These are phyloP conservation scores for Macrochelys suwanniensis DNA, from an alignment of 2,797 vertebrate genomes.

Conservation along the genomic window DNA sequence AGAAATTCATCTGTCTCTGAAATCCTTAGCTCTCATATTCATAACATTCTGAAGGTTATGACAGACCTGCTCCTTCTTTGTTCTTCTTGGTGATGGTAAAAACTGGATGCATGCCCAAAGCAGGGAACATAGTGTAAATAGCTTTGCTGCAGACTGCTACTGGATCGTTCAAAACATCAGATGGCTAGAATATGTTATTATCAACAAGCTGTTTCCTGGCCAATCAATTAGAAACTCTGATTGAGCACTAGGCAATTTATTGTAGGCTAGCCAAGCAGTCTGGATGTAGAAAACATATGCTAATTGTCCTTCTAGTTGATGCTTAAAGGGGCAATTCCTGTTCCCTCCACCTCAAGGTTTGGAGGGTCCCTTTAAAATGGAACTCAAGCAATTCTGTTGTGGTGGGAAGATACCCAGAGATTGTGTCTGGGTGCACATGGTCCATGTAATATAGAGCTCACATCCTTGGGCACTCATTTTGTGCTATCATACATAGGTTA, in stretches of 20 bases:
- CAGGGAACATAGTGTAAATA: conserved; percentile 57
- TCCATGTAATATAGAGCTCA: background rate
- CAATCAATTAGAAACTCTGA: conserved; percentile 60
- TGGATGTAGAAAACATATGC: conserved; percentile 63
- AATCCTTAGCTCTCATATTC: conserved; percentile 31
- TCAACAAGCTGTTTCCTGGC: conserved; percentile 65
- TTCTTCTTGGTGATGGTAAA: conserved; percentile 66
- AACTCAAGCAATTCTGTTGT: background rate
- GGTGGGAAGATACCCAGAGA: background rate
- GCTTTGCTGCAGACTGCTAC: conserved; percentile 51
- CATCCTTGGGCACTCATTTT: conserved; percentile 16
- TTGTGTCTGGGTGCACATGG: background rate
- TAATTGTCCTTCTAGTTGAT: conserved; percentile 23
- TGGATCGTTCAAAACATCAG: conserved; percentile 69
- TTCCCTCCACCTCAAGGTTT: background rate
- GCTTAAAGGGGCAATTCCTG: conserved; percentile 60
- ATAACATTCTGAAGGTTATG: conserved; percentile 62
- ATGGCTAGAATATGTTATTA: conserved; percentile 70
- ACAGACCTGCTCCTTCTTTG: conserved; percentile 60
- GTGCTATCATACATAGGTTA: conserved; percentile 43
- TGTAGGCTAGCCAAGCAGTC: conserved; percentile 48
- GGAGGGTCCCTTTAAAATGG: background rate
- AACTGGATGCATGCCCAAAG: conserved; percentile 54
- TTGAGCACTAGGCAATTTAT: conserved; percentile 61
- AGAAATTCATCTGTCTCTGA: conserved; percentile 18